Evolutionary conservation across 2,113 vertebrate species (phyloP), one percentile per base, ranked within the genome.

Genomic region (Chlorodrepanis virens): DNA sequence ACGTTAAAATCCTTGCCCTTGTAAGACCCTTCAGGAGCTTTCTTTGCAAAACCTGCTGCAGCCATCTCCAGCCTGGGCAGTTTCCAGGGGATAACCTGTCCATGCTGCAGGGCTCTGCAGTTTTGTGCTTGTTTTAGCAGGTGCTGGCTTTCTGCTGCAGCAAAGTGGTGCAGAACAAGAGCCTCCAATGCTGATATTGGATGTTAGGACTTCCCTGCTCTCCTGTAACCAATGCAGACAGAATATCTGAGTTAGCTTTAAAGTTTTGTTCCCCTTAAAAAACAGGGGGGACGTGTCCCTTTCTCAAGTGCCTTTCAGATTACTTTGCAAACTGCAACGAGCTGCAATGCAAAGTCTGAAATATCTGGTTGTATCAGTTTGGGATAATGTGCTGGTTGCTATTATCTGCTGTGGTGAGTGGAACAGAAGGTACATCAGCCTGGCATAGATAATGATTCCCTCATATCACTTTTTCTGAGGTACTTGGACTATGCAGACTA

Each of bases 401-500:
- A 44, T 95, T 97, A 96, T 93, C 90, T 84, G 65, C 63, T 89
- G 35, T 60, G 74, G 45, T 71, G 57, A 97, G 71, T 65, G 53
- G 67, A 92, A 89, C 29, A 21, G 75, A 90, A 90, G 52, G 90
- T 94, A 61, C 54, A 74, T 81, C 77, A 86, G 52, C 84, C 79
- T 92, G 85, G 59, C 67, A 78, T 18, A 87, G 83, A 95, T 96
- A 97, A 97, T 87, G 84, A 83, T 74, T 94, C 69, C 78, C 86
- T 94, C 70, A 19, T 95, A 94, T 91, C 86, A 63, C 72, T 76
- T 95, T 94, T 94, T 90, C 94, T 89, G 92, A 97, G 89, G 78
- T 79, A 69, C 70, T 94, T 83, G 85, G 90, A 82, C 79, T 77
- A 97, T 83, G 69, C 45, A 91, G 76, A 85, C 64, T 61, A 69